phyloP scores from a whole-genome alignment of 2,113 vertebrate genomes.

The Alouatta palliata region DNA sequence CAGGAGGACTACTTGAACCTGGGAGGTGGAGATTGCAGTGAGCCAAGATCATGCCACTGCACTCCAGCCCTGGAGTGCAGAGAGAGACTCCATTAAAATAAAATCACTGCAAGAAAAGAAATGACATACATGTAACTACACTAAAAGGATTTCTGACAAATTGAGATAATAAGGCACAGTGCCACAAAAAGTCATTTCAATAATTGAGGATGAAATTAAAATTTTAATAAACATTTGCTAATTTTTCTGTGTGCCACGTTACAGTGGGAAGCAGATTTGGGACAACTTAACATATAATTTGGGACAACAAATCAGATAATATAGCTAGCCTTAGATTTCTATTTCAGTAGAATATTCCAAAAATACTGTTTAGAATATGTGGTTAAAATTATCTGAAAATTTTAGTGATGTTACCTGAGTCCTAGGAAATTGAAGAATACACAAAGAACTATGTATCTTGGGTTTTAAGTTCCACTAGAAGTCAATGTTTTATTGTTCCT shows the following conservation, averaged over 20 bases:
- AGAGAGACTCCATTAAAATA: not conserved
- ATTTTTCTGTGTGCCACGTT: conserved; percentile 51
- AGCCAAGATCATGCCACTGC: no score
- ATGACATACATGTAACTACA: conserved; percentile 17
- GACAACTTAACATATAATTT: conserved; percentile 52
- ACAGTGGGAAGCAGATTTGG: conserved; percentile 18
- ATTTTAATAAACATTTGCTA: conserved; percentile 59
- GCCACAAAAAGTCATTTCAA: conserved; percentile 52
- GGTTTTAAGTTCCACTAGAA: not conserved
- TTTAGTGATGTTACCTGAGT: not conserved
- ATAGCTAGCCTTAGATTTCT: not conserved
- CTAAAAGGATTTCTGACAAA: conserved; percentile 49
- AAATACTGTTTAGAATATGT: not conserved
- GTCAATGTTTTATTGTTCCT: not conserved
- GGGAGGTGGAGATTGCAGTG: no score
- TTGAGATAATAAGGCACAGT: conserved; percentile 41
- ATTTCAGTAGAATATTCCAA: conserved; percentile 8
- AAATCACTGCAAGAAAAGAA: not conserved
- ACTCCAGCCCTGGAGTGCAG: no score
- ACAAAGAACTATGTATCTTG: not conserved
- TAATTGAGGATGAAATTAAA: conserved; percentile 70
- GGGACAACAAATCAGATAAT: conserved; percentile 31
- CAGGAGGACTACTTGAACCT: no score
- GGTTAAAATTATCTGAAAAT: not conserved
- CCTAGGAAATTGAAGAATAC: not conserved